Percentiles rank a stretch among this genome's conserved stretches.
Evolutionary conservation across 2,797 vertebrate species (phyloP).

Genomic region (Cyclopterus lumpus): DNA sequence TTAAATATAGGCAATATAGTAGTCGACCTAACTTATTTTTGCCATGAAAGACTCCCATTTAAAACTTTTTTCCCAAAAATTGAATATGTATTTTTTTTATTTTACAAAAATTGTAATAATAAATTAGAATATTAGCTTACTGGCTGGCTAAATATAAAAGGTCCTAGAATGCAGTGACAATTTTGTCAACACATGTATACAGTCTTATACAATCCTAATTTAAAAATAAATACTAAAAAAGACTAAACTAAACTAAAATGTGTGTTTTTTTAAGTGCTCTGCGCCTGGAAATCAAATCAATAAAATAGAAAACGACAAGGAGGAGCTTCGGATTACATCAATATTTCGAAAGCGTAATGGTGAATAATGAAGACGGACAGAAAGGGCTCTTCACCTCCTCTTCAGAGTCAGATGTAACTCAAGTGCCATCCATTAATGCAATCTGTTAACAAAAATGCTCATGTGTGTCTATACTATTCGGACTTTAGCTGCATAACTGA

Average conservation of each 20-base stretch:
- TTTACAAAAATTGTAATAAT: neutral
- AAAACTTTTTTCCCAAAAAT: neutral
- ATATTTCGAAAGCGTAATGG: slow-evolving; percentile 18
- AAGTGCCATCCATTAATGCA: slow-evolving; percentile 5
- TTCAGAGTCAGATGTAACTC: slow-evolving; percentile 1
- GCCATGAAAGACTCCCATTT: neutral
- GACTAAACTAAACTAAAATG: neutral
- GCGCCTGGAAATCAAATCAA: slow-evolving; percentile 20
- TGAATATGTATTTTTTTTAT: neutral
- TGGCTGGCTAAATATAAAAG: neutral
- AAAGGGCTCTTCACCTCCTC: slow-evolving; percentile 24
- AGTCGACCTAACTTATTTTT: neutral
- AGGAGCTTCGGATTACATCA: slow-evolving; percentile 18
- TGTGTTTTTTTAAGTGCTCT: slow-evolving; percentile 9
- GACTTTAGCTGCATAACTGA: neutral
- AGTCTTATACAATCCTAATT: neutral
- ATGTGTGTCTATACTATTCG: neutral
- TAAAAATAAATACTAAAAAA: neutral
- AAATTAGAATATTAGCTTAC: neutral
- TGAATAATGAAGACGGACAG: slow-evolving; percentile 40
- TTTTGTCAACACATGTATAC: neutral
- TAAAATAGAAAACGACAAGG: neutral
- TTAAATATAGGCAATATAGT: neutral
- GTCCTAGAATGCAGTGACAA: neutral
- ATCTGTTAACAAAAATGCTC: neutral